phyloP scores from a whole-genome alignment of 2,888 invertebrate genomes.

The Perizoma affinitatum region DNA sequence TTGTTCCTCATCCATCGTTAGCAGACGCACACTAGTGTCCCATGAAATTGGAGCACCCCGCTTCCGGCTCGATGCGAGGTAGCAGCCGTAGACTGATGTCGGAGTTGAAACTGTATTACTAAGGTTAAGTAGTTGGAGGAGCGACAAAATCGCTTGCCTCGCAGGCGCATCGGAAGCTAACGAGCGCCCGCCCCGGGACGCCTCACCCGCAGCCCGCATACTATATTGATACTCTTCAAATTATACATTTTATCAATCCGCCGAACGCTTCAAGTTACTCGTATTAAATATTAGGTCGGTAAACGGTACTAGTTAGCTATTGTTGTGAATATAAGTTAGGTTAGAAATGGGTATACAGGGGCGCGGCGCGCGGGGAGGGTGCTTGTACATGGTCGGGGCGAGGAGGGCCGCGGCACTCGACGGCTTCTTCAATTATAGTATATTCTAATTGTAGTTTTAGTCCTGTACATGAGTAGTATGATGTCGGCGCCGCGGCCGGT shows the following conservation, averaged over 20 bases:
- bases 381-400: conserved; percentile 33
- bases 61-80: conserved; percentile 37
- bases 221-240: conserved; percentile 60
- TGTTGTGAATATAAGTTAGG: conserved; percentile 66
- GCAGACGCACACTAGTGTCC: conserved; percentile 35
- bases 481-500: conserved; percentile 54
- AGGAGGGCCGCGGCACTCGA: conserved; percentile 39
- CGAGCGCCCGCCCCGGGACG: conserved; percentile 29
- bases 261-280: conserved; percentile 75
- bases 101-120: conserved; percentile 27
- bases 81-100: conserved; percentile 30
- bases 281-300: conserved; percentile 61
- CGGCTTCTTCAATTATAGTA: conserved; percentile 53
- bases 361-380: conserved; percentile 33
- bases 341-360: conserved; percentile 44
- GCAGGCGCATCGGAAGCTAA: conserved; percentile 20
- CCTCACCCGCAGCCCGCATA: conserved; percentile 7
- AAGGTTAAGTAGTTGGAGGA: conserved; percentile 18
- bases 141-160: conserved; percentile 20
- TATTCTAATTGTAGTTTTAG: conserved; percentile 52
- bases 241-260: conserved; percentile 70
- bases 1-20: conserved; percentile 32
- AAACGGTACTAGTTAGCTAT: conserved; percentile 74
- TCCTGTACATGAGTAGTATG: conserved; percentile 53
- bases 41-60: conserved; percentile 35